Base-by-base conservation (phyloP, 2,888 invertebrate genomes). In the Apodemia hepburni region DNA sequence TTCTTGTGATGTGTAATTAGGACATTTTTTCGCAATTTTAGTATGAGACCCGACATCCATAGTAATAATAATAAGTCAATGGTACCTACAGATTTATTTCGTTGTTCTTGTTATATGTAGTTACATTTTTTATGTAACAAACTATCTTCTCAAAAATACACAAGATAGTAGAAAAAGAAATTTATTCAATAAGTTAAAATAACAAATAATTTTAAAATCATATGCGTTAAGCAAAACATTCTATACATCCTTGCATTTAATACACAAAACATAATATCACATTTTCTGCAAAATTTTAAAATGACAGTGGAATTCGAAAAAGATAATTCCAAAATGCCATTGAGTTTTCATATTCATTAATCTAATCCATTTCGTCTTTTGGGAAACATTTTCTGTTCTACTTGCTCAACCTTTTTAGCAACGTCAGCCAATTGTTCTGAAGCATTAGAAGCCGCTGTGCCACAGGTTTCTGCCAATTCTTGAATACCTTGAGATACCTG, bases 401-500 rank as follows among this genome's bases (percentile, higher is more conserved):
- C 78, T 73, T 84, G 79, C 35, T 89, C 87, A 17, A 90, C 86
- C 68, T 84, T 86, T 60, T 82, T 84, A 27, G 90, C 88, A 2
- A 87, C 84, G 62, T 76, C 73, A 5, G 87, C 82, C 8, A 90
- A 68, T 62, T 86, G 79, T 66, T 89, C 85, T 0, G 90, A 86
- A 0, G 87, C 86, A 33, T 78, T 76, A 0, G 82, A 76, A 15
- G 89, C 91, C 6, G 88, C 90, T 42, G 80, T 69, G 0, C 90
- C 90, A 69, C 90, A 88, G 0, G 87, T 88, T 68, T 88, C 87
- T 9, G 89, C 88, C 11, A 89, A 69, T 66, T 89, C 77, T 69
- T 86, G 87, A 22, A 91, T 81, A n/a, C 91, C 91, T 9, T 82
- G 79, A 3, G 85, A 80, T 18, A 90, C 88, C 89, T 91, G 70